These are phyloP conservation scores for Albula glossodonta DNA, from an alignment of 2,113 vertebrate genomes.

Conservation along the genomic window DNA sequence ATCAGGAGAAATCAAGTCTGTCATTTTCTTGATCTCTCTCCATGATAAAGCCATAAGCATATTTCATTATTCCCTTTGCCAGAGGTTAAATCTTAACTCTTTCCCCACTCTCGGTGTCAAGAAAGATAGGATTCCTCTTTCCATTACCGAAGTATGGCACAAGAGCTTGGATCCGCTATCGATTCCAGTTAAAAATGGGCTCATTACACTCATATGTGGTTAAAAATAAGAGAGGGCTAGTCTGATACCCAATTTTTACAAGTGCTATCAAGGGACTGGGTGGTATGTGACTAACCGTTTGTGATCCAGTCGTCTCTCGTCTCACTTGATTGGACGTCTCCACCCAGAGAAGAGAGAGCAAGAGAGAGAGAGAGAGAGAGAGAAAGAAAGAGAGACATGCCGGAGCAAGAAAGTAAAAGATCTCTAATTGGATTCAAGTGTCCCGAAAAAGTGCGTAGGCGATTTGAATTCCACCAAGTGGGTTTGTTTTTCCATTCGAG, in stretches of 20 bases:
- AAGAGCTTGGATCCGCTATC: too few species aligned
- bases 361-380: not conserved
- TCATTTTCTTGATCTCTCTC: not conserved
- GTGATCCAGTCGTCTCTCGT: not conserved
- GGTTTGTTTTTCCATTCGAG: not conserved
- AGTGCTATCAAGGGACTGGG: not conserved
- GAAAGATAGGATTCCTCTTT: too few species aligned
- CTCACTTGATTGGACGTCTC: not conserved
- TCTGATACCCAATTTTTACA: too few species aligned
- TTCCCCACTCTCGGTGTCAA: not conserved
- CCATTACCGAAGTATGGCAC: too few species aligned
- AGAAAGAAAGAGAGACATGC: not conserved
- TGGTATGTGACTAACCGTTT: too few species aligned
- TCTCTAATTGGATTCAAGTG: slow-evolving; percentile 2
- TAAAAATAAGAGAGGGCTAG: not conserved
- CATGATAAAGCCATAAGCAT: not conserved
- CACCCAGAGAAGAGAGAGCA: not conserved
- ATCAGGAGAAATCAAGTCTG: not conserved
- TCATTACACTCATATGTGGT: not conserved
- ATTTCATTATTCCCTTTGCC: too few species aligned
- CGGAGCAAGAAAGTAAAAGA: not conserved
- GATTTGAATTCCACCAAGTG: not conserved
- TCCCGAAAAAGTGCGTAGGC: not conserved
- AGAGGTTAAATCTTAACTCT: not conserved
- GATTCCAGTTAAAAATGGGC: not conserved